These are phyloP conservation scores for Talpa occidentalis DNA, from an alignment of 2,113 vertebrate genomes.

Conservation along the genomic window DNA sequence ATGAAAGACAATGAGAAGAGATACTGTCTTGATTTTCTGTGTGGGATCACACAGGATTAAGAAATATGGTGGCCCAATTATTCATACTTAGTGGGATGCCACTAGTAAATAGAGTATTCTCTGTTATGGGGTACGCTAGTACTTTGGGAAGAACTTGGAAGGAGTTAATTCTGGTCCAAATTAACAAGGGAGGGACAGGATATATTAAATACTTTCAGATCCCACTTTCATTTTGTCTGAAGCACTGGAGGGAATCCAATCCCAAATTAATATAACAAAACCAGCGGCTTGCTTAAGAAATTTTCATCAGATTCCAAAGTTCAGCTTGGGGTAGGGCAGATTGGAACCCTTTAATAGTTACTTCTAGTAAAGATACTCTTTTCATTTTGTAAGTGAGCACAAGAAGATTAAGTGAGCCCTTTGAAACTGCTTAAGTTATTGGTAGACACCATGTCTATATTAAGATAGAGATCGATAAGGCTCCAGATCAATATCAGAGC, in stretches of 20 bases:
- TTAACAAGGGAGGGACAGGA: constrained; percentile 59
- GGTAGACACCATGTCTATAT: neutral
- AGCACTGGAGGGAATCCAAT: constrained; percentile 48
- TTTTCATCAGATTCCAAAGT: constrained; percentile 27
- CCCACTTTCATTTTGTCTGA: constrained; percentile 65
- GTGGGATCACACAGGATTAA: neutral
- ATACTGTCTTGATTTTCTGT: neutral
- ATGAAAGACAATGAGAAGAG: neutral
- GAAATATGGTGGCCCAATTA: neutral
- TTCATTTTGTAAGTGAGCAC: constrained; percentile 69
- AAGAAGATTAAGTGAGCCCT: constrained; percentile 36
- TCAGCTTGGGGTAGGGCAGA: neutral
- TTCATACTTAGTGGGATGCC: neutral
- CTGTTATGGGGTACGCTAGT: neutral
- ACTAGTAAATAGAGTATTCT: neutral
- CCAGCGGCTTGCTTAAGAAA: constrained; percentile 36
- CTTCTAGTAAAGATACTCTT: constrained; percentile 51
- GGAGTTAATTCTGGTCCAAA: constrained; percentile 48
- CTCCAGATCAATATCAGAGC: constrained; percentile 65
- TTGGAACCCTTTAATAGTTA: constrained; percentile 22
- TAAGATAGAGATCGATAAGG: constrained; percentile 51
- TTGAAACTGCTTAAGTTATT: neutral
- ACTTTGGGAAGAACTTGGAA: constrained; percentile 48
- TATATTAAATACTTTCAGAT: constrained; percentile 57
- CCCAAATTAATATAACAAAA: constrained; percentile 70